Evolutionary conservation across 2,113 vertebrate species (phyloP).

Genomic region (Madoqua kirkii): DNA sequence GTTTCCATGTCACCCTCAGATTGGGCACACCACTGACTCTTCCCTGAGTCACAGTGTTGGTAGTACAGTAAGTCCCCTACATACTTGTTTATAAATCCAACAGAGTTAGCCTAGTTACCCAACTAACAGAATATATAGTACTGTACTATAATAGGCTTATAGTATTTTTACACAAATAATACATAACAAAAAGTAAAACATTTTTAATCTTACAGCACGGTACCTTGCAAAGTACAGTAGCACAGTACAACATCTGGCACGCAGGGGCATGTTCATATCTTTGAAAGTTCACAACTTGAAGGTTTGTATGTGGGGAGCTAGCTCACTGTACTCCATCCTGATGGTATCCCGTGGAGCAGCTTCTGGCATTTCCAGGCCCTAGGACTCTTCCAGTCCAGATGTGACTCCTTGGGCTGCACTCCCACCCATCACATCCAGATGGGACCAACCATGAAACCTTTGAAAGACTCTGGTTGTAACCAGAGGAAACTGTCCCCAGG

Average conservation of each 20-base stretch:
- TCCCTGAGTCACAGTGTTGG: neutral
- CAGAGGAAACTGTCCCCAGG: neutral
- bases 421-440: neutral
- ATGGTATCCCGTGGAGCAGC: neutral
- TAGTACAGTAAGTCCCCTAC: neutral
- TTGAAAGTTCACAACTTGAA: neutral
- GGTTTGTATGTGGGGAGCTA: neutral
- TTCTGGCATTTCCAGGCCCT: neutral
- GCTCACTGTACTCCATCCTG: neutral
- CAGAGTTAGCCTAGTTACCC: neutral
- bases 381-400: neutral
- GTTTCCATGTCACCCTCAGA: neutral
- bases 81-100: neutral
- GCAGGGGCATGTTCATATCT: neutral
- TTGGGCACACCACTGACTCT: neutral
- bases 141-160: neutral
- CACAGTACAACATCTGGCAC: neutral
- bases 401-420: neutral
- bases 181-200: neutral
- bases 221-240: neutral
- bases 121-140: neutral
- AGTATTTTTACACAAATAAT: neutral
- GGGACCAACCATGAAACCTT: neutral
- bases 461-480: neutral
- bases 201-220: neutral